Percentiles rank a stretch among this genome's conserved stretches.
phyloP scores from a whole-genome alignment of 2,888 invertebrate species.

The Taenaris catops region DNA sequence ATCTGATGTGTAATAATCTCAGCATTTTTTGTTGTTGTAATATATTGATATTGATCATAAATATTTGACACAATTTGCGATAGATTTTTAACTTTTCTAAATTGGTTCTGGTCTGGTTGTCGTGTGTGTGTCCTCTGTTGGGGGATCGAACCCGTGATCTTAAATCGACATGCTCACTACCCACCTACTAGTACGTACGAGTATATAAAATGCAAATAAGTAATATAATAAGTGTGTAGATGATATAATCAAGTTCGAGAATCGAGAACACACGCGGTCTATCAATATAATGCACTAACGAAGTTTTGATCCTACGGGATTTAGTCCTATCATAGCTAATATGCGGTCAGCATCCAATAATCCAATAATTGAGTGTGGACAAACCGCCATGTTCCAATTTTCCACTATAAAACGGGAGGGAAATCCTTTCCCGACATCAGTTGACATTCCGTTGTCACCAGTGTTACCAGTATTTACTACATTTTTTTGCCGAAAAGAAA shows the following conservation, averaged over 20 bases:
- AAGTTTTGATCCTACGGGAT: slow-evolving; percentile 59
- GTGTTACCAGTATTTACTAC: slow-evolving; percentile 43
- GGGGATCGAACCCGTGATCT: too few relatives aligned
- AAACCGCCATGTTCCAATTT: slow-evolving; percentile 35
- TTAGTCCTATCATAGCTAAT: slow-evolving; percentile 43
- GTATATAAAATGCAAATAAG: not conserved
- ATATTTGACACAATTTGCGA: too few relatives aligned
- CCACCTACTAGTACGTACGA: too few relatives aligned
- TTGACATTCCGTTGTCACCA: slow-evolving; percentile 39
- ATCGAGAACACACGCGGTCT: slow-evolving; percentile 4
- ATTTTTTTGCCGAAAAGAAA: slow-evolving; percentile 25
- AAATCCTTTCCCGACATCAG: slow-evolving; percentile 45
- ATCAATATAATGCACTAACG: slow-evolving; percentile 43
- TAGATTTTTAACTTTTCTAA: too few relatives aligned
- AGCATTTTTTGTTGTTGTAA: too few relatives aligned
- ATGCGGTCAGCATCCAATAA: slow-evolving; percentile 64
- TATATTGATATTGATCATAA: too few relatives aligned
- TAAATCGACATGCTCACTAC: too few relatives aligned
- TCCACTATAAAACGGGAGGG: slow-evolving; percentile 55
- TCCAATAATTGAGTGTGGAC: slow-evolving; percentile 62
- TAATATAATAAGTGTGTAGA: not conserved
- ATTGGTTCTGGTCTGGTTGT: too few relatives aligned
- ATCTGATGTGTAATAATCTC: too few relatives aligned
- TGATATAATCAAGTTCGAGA: not conserved
- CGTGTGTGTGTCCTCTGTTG: too few relatives aligned